These are phyloP conservation scores for Odontocolon sp. DNA, from an alignment of 2,888 invertebrate species.

Conservation along the genomic window DNA sequence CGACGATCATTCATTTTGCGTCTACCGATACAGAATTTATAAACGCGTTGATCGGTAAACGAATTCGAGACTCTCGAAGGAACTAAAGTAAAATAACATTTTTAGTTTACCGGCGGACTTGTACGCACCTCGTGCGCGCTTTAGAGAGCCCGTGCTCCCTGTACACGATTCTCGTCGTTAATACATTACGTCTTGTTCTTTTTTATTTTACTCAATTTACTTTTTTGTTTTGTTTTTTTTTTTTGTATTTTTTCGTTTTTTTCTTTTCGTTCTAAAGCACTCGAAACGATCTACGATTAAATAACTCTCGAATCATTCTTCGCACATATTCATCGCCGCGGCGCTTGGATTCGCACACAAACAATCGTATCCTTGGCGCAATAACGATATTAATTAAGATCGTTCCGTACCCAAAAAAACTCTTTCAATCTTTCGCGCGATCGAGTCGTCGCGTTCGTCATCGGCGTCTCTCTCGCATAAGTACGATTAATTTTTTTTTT, in stretches of 20 bases:
- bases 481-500: constrained; percentile 36
- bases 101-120: too few relatives aligned
- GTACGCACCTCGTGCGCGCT: constrained; percentile 52
- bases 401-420: constrained; percentile 43
- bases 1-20: too few relatives aligned
- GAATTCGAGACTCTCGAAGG: too few relatives aligned
- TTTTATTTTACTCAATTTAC: constrained; percentile 9
- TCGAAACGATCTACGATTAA: constrained; percentile 63
- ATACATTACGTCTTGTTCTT: constrained; percentile 44
- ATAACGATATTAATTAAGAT: constrained; percentile 63
- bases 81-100: too few relatives aligned
- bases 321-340: constrained; percentile 58
- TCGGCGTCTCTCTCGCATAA: too few relatives aligned
- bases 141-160: constrained; percentile 46
- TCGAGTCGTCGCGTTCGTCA: constrained; percentile 24
- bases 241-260: constrained; percentile 34
- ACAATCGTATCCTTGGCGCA: constrained; percentile 66
- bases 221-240: constrained; percentile 21
- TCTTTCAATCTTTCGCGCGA: too few relatives aligned
- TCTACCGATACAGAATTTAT: too few relatives aligned
- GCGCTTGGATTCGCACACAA: constrained; percentile 64
- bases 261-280: constrained; percentile 58
- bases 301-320: constrained; percentile 62
- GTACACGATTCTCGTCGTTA: constrained; percentile 46
- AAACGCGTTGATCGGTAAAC: too few relatives aligned